Conservation (phyloP, 35 echinoderm and acorn worm genomes). For the Nesometra sesokonis region DNA sequence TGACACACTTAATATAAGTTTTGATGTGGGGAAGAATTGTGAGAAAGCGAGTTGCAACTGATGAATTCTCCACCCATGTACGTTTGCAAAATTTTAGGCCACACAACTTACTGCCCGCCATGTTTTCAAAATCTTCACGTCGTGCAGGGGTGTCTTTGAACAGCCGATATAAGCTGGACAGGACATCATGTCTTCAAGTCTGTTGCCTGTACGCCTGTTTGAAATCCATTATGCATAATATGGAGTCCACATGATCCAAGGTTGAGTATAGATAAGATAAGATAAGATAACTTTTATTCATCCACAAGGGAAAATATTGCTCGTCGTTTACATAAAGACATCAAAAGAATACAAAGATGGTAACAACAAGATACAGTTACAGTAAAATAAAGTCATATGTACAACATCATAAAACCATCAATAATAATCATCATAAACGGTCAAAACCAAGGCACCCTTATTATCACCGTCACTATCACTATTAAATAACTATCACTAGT, state of each 20-base stretch:
- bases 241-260: slow-evolving; percentile 6
- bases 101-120: not conserved
- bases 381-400: too few relatives aligned
- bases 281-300: too few relatives aligned
- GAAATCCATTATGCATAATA: slow-evolving; percentile 10
- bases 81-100: slow-evolving; percentile 9
- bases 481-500: too few relatives aligned
- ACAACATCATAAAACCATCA: too few relatives aligned
- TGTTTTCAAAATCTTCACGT: not conserved
- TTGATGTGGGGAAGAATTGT: not conserved
- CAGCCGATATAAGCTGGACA: not conserved
- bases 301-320: too few relatives aligned
- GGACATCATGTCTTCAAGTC: not conserved
- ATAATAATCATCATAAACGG: too few relatives aligned
- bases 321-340: too few relatives aligned
- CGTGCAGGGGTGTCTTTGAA: slow-evolving; percentile 9
- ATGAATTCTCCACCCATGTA: slow-evolving; percentile 9
- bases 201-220: not conserved
- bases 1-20: slow-evolving; percentile 1
- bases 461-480: too few relatives aligned
- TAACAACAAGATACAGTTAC: too few relatives aligned
- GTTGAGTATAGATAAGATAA: not conserved
- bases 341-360: too few relatives aligned
- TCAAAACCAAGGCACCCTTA: too few relatives aligned
- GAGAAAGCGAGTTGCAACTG: not conserved